Conservation (phyloP, 1,140 invertebrate genomes). For the Drosophila biarmipes region DNA sequence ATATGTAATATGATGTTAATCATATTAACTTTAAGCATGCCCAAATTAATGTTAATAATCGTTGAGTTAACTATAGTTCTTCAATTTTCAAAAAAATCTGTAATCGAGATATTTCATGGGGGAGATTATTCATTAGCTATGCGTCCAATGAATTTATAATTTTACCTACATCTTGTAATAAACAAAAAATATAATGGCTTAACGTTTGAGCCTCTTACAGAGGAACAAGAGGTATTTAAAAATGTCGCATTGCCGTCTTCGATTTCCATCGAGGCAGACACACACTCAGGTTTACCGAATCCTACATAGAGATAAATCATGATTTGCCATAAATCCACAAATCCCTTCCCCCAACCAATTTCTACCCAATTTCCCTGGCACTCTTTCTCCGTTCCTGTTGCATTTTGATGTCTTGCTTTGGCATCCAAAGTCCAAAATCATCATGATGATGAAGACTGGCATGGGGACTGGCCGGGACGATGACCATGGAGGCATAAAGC, state of each 20-base stretch:
- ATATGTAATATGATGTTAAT: too few relatives aligned
- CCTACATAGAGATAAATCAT: conserved; percentile 16
- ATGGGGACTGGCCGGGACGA: conserved; percentile 14
- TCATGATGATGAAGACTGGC: conserved; percentile 12
- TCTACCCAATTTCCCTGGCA: conserved; percentile 4
- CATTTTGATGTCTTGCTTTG: conserved; percentile 65
- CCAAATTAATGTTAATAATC: too few relatives aligned
- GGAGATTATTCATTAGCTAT: too few relatives aligned
- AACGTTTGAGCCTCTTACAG: neutral
- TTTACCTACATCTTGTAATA: too few relatives aligned
- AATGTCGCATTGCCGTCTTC: conserved; percentile 48
- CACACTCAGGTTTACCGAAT: neutral
- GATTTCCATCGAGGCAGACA: conserved; percentile 5
- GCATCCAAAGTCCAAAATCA: conserved; percentile 42
- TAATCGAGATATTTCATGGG: too few relatives aligned
- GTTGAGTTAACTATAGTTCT: too few relatives aligned
- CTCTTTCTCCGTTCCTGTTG: conserved; percentile 12
- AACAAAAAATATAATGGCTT: too few relatives aligned
- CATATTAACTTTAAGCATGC: too few relatives aligned
- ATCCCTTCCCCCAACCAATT: conserved; percentile 19
- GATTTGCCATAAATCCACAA: conserved; percentile 49
- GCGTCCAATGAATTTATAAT: too few relatives aligned
- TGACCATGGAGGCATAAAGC: conserved; percentile 47
- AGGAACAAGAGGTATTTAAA: conserved; percentile 11
- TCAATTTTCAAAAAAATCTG: too few relatives aligned